Evolutionary conservation across 2,888 invertebrate species (phyloP), one percentile per base, ranked within the genome.

Genomic region (Synanthedon andrenaeformis): DNA sequence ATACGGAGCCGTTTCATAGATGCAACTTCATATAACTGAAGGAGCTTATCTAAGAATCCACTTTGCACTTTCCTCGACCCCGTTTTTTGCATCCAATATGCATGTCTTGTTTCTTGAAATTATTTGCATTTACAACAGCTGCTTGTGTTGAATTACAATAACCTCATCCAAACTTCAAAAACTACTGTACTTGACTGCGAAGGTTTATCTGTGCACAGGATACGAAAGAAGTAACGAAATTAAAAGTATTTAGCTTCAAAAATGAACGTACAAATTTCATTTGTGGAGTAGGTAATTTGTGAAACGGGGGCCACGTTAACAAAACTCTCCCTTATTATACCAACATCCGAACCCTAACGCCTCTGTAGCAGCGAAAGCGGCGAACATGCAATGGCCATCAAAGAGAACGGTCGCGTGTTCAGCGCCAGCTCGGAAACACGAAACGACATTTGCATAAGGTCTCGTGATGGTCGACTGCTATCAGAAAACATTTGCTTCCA

Each of bases 391-490:
- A 54, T 54, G 35, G 56, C 54, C 52, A 45, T 45, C 45, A 45
- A 45, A 45, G 14, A n/a, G 45, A 45, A 45, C 45, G 45, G 49
- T 69, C 65, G 67, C 69, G 67, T 70, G 69, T 52, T 57, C 53
- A 12, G 10, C 19, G 56, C 58, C 60, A 53, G 42, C 49, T 52
- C 63, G 60, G 62, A 59, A 63, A 62, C 56, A 55, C 54, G 57
- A 23, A 49, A 49, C 49, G 49, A 49, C 62, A 73, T 76, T 78
- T 70, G 72, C 78, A 79, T 77, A 63, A 61, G 62, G 60, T 66
- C 57, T 63, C 65, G 65, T 60, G 62, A 63, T 66, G 57, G 59
- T 63, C 53, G 59, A 58, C 64, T 53, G 59, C 58, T 66, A 69
- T 67, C 66, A 59, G 61, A 56, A 57, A 60, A 57, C 59, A 56